Base-by-base conservation (phyloP, 1,140 invertebrate species). In the Episyrphus balteatus region DNA sequence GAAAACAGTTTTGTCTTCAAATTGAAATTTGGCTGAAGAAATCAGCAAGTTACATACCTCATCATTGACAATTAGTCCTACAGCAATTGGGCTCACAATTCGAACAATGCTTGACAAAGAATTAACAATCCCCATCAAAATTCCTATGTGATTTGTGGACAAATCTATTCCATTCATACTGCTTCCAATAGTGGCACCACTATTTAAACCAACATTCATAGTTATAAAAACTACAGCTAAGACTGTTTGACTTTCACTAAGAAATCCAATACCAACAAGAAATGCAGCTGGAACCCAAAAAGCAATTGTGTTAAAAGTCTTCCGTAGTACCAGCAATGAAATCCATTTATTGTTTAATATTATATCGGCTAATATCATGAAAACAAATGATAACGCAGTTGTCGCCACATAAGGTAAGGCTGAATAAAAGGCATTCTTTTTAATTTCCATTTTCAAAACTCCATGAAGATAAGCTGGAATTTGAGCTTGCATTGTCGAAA, bases 381-480 rank as follows among this genome's bases (percentile, higher is more conserved):
- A 71, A 1, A 80, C 68, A 34, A 86, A 79, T 39, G 81, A 80
- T 40, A 83, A 60, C 8, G 82, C 46, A 73, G 80, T 85, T 74
- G 84, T 82, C 0, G 73, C 74, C 5, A 85, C 59, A 59, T 93
- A 94, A 1, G 91, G 91, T 14, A 92, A 62, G 0, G 88, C 82
- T 15, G 86, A 82, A 14, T 83, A 61, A 38, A 80, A 54, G 10
- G 86, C 86, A 63, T 84, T 84, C 34, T 76, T 66, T 65, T 82
- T 77, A 17, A 96, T 82, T 46, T 95, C 74, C 52, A 86, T 87
- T 47, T 80, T 71, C 1, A 98, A 73, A 1, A 95, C 80, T 46
- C 81, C 76, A 33, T 82, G 82, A 76, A 98, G 84, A 60, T 93
- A 98, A 1, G 80, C 84, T 57, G 95, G 94, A 53, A 97, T 82